Evolutionary conservation across 2,797 vertebrate genomes (phyloP), one percentile per base, ranked within the genome.

Genomic region (Sebastes diaconus): DNA sequence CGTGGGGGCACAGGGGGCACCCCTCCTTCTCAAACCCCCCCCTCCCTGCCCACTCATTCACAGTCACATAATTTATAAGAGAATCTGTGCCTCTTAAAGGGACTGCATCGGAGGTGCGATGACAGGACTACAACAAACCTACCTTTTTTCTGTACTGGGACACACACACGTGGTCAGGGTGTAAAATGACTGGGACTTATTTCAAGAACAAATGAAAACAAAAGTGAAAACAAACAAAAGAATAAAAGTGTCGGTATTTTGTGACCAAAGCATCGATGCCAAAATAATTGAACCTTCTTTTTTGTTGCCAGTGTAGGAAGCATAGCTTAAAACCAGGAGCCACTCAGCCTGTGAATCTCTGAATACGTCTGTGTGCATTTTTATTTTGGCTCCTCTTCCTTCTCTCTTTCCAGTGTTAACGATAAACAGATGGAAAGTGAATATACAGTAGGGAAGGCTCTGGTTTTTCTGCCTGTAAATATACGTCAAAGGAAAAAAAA

Each of bases 231-330:
- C 86, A 94, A 94, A 94, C 81, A 96, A 96, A 93, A 89, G 85
- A 93, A 92, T 91, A 93, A 93, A 94, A 91, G 93, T 95, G 97
- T 98, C 96, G 96, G 96, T 97, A 98, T 98, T 98, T 97, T 97
- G 97, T 97, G 97, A 99, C 99, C 98, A 99, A 99, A 99, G 99
- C 96, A 98, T 97, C 97, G 96, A 99, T 98, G 98, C 99, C 98
- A 99, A 99, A 98, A 97, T 97, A 97, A 96, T 97, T 96, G 91
- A 96, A 96, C 94, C 95, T 97, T 94, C 92, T 94, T 94, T 88
- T 95, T 92, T 95, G 86, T 92, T 93, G 91, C 93, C 91, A 92
- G 92, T 93, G 86, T 94, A 93, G 90, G 87, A 90, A 92, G 72
- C 87, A 77, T 88, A 90, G 91, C 84, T 90, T 85, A 89, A 92